A percentile compares a stretch with the other conserved stretches of the same genome.
phyloP scores from a whole-genome alignment of 1,140 invertebrate species.

The Drosophila ficusphila region DNA sequence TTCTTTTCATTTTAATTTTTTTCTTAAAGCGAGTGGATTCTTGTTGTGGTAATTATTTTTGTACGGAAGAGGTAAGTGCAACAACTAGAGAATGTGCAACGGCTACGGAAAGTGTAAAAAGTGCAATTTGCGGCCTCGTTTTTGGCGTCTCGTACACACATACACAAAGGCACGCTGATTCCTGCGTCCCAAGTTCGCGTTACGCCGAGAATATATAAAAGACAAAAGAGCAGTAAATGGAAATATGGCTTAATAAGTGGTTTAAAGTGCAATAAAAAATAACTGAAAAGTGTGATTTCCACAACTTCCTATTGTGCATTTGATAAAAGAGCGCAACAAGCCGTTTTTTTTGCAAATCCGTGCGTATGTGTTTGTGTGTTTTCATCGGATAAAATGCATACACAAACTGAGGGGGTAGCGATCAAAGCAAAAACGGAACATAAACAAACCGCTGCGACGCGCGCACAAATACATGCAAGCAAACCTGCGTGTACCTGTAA shows the following conservation, averaged over 20 bases:
- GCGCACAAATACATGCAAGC: neutral
- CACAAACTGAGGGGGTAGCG: neutral
- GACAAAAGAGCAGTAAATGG: neutral
- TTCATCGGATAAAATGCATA: neutral
- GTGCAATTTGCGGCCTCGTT: neutral
- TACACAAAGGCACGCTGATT: neutral
- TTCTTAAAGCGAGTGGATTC: no score
- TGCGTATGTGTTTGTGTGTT: neutral
- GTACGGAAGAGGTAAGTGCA: no score
- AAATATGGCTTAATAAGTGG: no score
- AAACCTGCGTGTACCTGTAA: neutral
- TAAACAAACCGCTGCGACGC: conserved; percentile 20
- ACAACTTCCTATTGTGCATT: neutral
- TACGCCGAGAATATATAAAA: neutral
- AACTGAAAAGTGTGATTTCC: neutral
- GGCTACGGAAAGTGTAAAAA: no score
- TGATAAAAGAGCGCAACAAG: neutral
- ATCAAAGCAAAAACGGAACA: conserved; percentile 22
- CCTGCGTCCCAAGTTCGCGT: neutral
- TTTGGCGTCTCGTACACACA: neutral
- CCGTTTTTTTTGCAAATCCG: neutral
- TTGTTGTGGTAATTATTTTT: no score
- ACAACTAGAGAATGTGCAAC: no score
- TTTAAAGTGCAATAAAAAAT: neutral
- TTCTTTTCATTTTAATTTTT: no score